Percentiles rank a stretch among this genome's conserved stretches.
These are phyloP conservation scores for Ommatoiulus sabulosus DNA, from an alignment of 2,888 invertebrate genomes.

Conservation along the genomic window DNA sequence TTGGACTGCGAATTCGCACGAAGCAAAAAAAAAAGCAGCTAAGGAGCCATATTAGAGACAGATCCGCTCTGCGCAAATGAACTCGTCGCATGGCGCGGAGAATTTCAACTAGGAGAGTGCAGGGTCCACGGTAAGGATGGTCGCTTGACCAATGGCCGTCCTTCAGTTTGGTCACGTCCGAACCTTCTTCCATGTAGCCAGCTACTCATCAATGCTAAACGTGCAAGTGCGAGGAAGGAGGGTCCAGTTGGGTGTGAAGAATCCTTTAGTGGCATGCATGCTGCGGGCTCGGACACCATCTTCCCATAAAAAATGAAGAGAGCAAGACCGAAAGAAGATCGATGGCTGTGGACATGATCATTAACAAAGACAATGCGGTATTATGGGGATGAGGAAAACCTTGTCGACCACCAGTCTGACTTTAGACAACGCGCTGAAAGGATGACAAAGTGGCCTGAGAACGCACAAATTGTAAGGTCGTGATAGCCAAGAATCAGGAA, in stretches of 20 bases:
- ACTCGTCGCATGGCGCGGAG: not conserved
- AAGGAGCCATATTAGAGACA: not conserved
- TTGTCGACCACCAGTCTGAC: slow-evolving; percentile 23
- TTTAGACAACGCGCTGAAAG: not conserved
- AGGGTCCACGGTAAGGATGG: not conserved
- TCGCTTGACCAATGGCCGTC: not conserved
- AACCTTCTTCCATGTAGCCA: not conserved
- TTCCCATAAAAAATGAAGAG: not conserved
- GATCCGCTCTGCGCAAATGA: not conserved
- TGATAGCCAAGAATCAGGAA: not conserved
- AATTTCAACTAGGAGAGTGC: not conserved
- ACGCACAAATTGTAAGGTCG: not conserved
- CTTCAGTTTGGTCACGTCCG: not conserved
- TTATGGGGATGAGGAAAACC: slow-evolving; percentile 8
- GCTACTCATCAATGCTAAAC: not conserved
- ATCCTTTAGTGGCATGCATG: not conserved
- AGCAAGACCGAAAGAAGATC: not conserved
- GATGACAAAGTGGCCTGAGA: not conserved
- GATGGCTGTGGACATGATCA: slow-evolving; percentile 11
- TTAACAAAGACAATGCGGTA: slow-evolving; percentile 17
- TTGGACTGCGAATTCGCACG: not conserved
- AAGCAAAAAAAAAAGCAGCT: not conserved
- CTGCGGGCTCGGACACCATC: not conserved
- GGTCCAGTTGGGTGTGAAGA: slow-evolving; percentile 12
- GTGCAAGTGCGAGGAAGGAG: not conserved